Evolutionary conservation across 2,888 invertebrate genomes (phyloP).

Genomic region (Cartodere bifasciata): DNA sequence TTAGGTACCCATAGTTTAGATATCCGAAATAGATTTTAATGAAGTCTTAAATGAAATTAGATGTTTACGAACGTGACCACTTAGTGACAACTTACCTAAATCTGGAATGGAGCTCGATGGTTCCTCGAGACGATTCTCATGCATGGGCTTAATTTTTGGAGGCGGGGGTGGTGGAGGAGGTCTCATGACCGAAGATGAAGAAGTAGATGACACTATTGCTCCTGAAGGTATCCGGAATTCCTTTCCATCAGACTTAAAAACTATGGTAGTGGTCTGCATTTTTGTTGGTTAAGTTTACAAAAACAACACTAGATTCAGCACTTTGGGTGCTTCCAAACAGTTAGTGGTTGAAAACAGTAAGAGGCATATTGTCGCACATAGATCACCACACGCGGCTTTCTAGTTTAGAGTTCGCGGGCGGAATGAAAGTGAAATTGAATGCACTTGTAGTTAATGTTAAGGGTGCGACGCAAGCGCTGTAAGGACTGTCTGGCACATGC

Average conservation of each 20-base stretch:
- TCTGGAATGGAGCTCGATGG: constrained; percentile 81
- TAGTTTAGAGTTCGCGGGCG: constrained; percentile 34
- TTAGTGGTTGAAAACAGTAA: too few species aligned
- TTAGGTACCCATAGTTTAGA: too few species aligned
- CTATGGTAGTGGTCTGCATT: constrained; percentile 46
- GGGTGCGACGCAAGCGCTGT: constrained; percentile 40
- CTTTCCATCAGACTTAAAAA: constrained; percentile 30
- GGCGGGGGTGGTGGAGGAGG: constrained; percentile 40
- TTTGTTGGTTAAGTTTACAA: too few species aligned
- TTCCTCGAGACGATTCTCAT: constrained; percentile 50
- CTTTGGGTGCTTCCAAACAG: too few species aligned
- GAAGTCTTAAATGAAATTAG: too few species aligned
- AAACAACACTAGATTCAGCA: too few species aligned
- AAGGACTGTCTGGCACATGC: constrained; percentile 43
- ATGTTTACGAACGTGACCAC: too few species aligned
- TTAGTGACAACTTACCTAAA: constrained; percentile 65
- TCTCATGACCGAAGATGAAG: constrained; percentile 41
- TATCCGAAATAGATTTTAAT: too few species aligned
- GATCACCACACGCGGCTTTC: too few species aligned
- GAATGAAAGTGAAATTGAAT: constrained; percentile 37
- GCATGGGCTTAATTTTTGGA: constrained; percentile 23
- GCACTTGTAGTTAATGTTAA: constrained; percentile 35
- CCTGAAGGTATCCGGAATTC: constrained; percentile 30
- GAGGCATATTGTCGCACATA: too few species aligned
- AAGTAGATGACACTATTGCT: constrained; percentile 30